A percentile compares a stretch with the other conserved stretches of the same genome.
Conservation (phyloP, 2,888 invertebrate species). For the Phyto melanocephala region DNA sequence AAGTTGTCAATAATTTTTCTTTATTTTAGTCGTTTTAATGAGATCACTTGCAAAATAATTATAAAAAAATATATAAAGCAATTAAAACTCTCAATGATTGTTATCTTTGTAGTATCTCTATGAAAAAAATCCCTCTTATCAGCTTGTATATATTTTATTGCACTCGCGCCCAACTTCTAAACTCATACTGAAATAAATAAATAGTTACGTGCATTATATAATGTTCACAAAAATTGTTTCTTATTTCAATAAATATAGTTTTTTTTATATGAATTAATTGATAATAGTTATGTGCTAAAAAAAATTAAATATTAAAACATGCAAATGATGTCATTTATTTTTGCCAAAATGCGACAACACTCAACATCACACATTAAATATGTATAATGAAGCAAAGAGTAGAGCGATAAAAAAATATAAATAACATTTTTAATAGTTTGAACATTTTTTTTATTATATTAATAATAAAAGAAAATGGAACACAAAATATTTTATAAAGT, state of each 20-base stretch:
- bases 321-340: slow-evolving; percentile 23
- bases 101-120: background rate
- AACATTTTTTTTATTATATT: background rate
- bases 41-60: background rate
- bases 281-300: slow-evolving; percentile 1
- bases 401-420: background rate
- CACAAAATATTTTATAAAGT: background rate
- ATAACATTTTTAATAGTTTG: slow-evolving; percentile 9
- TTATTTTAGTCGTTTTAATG: too few relatives aligned
- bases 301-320: background rate
- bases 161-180: background rate
- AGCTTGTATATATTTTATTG: background rate
- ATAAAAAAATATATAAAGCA: background rate
- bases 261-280: slow-evolving; percentile 14
- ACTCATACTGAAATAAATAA: background rate
- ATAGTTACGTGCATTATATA: slow-evolving; percentile 15
- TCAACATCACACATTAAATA: background rate
- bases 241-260: background rate
- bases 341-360: background rate
- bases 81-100: background rate
- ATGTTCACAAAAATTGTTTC: background rate
- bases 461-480: background rate
- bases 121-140: background rate
- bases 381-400: background rate
- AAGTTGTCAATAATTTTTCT: too few relatives aligned